These are phyloP conservation scores for Hirundo rustica DNA, from an alignment of 2,797 vertebrate genomes.

Conservation along the genomic window DNA sequence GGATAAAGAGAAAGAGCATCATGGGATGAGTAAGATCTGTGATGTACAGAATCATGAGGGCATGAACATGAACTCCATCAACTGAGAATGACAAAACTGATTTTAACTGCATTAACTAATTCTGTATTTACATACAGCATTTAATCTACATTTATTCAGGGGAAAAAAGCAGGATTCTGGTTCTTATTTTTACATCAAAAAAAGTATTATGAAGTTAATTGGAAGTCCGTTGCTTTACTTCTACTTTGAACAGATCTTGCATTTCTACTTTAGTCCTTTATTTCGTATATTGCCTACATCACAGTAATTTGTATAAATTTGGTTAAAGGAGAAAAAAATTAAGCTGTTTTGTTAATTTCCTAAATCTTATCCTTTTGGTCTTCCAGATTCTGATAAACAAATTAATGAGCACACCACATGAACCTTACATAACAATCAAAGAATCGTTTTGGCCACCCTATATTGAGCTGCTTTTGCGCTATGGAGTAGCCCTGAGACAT, in stretches of 20 bases:
- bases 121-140: neutral
- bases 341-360: neutral
- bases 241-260: neutral
- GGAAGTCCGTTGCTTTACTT: neutral
- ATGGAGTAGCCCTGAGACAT: conserved; percentile 86
- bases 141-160: neutral
- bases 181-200: neutral
- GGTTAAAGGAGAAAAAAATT: neutral
- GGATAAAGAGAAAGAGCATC: neutral
- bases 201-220: neutral
- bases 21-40: neutral
- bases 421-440: conserved; percentile 84
- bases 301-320: neutral
- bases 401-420: conserved; percentile 81
- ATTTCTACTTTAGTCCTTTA: neutral
- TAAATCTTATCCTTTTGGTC: conserved; percentile 22
- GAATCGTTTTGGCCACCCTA: conserved; percentile 92
- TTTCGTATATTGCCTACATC: neutral
- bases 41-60: neutral
- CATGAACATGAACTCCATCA: neutral
- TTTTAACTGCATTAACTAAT: neutral
- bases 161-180: neutral
- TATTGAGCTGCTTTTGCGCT: conserved; percentile 88
- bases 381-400: conserved; percentile 86
- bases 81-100: neutral